Evolutionary conservation across 92 coral and sea anemone genomes (phyloP).

Genomic region (Montipora capitata): DNA sequence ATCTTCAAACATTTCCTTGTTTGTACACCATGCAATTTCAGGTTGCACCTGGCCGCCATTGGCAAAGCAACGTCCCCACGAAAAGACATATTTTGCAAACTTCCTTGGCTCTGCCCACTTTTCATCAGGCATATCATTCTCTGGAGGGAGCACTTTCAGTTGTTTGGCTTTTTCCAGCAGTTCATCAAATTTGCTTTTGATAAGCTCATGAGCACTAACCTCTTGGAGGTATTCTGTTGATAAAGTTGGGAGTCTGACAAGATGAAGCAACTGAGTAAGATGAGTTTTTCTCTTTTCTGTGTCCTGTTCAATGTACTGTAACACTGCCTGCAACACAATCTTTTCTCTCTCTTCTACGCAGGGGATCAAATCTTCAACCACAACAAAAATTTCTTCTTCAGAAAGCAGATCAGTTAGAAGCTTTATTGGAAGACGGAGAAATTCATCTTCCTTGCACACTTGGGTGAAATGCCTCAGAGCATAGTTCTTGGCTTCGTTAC

Average conservation of each 20-base stretch:
- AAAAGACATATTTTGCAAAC: conserved; percentile 63
- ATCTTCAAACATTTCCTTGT: conserved; percentile 52
- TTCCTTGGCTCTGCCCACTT: conserved; percentile 60
- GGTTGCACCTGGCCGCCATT: conserved; percentile 27
- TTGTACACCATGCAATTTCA: conserved; percentile 36
- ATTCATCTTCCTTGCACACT: conserved; percentile 72
- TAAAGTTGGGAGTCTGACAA: conserved; percentile 77
- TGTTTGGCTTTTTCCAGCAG: conserved; percentile 66
- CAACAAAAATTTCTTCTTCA: conserved; percentile 74
- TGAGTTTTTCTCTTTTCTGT: conserved; percentile 30
- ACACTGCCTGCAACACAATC: conserved; percentile 74
- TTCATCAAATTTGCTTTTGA: conserved; percentile 22
- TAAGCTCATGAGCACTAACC: conserved; percentile 26
- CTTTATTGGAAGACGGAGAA: conserved; percentile 63
- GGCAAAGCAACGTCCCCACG: conserved; percentile 22
- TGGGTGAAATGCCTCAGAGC: conserved; percentile 68
- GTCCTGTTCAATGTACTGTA: conserved; percentile 79
- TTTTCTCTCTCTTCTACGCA: conserved; percentile 78
- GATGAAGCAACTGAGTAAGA: conserved; percentile 65
- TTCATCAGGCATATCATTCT: conserved; percentile 6
- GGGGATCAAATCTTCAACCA: conserved; percentile 72
- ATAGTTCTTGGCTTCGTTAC: conserved; percentile 48
- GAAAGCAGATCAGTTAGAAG: conserved; percentile 70
- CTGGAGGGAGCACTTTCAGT: conserved; percentile 20
- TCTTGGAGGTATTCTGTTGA: conserved; percentile 66